Evolutionary conservation across 2,113 vertebrate species (phyloP).

Genomic region (Lates calcarifer): DNA sequence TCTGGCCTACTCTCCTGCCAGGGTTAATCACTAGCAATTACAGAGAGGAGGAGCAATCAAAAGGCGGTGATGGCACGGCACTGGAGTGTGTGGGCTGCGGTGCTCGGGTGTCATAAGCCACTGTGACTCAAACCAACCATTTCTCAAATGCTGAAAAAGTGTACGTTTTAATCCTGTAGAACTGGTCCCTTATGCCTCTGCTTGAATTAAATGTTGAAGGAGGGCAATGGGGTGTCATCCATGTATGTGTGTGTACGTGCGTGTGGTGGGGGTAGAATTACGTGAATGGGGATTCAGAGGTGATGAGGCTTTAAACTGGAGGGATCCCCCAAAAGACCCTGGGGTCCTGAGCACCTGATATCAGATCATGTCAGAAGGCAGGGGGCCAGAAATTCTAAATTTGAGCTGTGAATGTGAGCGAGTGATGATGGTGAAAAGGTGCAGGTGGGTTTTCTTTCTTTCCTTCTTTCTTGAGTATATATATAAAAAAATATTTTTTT

Average conservation of each 20-base stretch:
- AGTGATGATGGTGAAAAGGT: conserved; percentile 65
- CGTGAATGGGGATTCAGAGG: conserved; percentile 58
- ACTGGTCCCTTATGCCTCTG: conserved; percentile 7
- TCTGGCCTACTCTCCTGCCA: conserved; percentile 75
- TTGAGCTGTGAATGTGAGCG: conserved; percentile 38
- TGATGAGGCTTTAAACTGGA: conserved; percentile 74
- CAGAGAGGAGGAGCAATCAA: conserved; percentile 80
- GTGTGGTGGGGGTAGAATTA: conserved; percentile 53
- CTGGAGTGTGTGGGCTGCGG: conserved; percentile 63
- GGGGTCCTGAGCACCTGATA: conserved; percentile 63
- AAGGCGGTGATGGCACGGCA: conserved; percentile 61
- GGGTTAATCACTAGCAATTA: conserved; percentile 81
- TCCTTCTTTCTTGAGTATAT: no score
- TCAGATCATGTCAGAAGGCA: conserved; percentile 71
- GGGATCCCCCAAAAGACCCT: conserved; percentile 50
- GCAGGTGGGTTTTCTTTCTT: conserved; percentile 40
- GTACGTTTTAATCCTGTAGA: conserved; percentile 10
- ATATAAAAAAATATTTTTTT: neutral
- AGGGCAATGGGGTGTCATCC: neutral
- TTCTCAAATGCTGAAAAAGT: conserved; percentile 38
- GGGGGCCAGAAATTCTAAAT: conserved; percentile 53
- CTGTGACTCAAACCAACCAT: conserved; percentile 44
- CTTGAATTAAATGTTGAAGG: conserved; percentile 29
- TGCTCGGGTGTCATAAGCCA: conserved; percentile 61
- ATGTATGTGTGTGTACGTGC: conserved; percentile 13